Percentiles rank a stretch among this genome's conserved stretches.
These are phyloP conservation scores for Montipora efflorescens DNA, from an alignment of 64 coral and sea anemone species.

Conservation along the genomic window DNA sequence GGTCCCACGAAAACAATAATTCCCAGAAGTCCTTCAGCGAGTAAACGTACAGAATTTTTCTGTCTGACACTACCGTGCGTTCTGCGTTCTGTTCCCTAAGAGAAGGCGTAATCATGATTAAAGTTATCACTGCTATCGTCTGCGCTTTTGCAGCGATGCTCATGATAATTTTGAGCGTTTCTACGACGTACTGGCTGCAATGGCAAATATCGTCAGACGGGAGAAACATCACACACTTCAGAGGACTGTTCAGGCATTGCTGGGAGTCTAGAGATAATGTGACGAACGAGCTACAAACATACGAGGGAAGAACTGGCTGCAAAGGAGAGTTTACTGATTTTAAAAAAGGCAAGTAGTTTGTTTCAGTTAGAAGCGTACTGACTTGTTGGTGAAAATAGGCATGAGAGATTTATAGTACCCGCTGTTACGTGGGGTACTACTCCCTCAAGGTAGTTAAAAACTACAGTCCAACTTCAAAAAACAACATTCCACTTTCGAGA, in stretches of 20 bases:
- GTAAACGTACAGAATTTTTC: not conserved
- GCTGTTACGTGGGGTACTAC: not conserved
- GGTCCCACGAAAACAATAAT: not conserved
- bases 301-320: slow-evolving; percentile 25
- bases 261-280: slow-evolving; percentile 66
- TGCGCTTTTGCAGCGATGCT: slow-evolving; percentile 69
- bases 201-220: slow-evolving; percentile 54
- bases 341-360: slow-evolving; percentile 5
- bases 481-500: not conserved
- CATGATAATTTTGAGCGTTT: slow-evolving; percentile 66
- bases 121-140: slow-evolving; percentile 69
- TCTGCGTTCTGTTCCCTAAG: not conserved
- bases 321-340: not conserved
- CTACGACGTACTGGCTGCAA: slow-evolving; percentile 75
- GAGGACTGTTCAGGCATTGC: slow-evolving; percentile 59
- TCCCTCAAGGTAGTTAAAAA: not conserved
- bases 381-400: not conserved
- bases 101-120: slow-evolving; percentile 50
- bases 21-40: slow-evolving; percentile 15
- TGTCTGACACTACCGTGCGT: not conserved
- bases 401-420: not conserved
- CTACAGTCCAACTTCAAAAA: not conserved
- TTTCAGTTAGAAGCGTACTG: not conserved
- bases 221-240: slow-evolving; percentile 63
- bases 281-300: slow-evolving; percentile 19